Base-by-base conservation (phyloP, 2,113 vertebrate species). In the Alligator sinensis region DNA sequence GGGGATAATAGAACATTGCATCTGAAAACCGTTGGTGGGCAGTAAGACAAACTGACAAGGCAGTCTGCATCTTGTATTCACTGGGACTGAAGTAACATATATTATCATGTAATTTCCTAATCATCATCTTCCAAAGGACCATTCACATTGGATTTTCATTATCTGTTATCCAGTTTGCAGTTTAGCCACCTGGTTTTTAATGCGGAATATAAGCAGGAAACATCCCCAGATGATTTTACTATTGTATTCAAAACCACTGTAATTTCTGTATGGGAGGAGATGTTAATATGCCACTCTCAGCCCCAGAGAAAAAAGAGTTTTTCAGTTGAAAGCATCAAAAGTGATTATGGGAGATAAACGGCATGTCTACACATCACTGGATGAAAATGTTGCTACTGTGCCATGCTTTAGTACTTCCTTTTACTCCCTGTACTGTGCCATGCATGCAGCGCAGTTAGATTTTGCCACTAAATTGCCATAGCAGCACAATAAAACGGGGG, bases 151-250 rank as follows among this genome's bases (percentile, higher is more conserved):
- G 14, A 11, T 87, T 95, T 74, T 80, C 80, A n/a, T 85, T 11
- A 10, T 83, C 38, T 6, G 12, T 66, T 60, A 22, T 38, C 9
- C 5, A 68, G 7, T n/a, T 85, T 19, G 63, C 25, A 80, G 18
- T 11, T 25, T 90, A 22, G 4, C 2, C 2, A 86, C 14, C 64
- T 64, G 11, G 1, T 59, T 38, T 87, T 89, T 61, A 63, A 75
- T 11, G 22, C 19, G 27, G 9, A 80, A 34, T 2, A 3, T 22
- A 58, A 14, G 4, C 34, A 75, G 11, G 6, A 13, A 79, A 1
- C 47, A 83, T 3, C 9, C 27, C 34, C 4, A 3, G 2, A 0
- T 0, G 0, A 16, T 63, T 82, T 34, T 82, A 72, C 8, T 1
- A 3, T 34, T 86, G 5, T 66, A 34, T 82, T 78, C 24, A n/a